A percentile compares a stretch with the other conserved stretches of the same genome.
phyloP scores from a whole-genome alignment of 1,140 invertebrate species.

The Drosophila kanapiae region DNA sequence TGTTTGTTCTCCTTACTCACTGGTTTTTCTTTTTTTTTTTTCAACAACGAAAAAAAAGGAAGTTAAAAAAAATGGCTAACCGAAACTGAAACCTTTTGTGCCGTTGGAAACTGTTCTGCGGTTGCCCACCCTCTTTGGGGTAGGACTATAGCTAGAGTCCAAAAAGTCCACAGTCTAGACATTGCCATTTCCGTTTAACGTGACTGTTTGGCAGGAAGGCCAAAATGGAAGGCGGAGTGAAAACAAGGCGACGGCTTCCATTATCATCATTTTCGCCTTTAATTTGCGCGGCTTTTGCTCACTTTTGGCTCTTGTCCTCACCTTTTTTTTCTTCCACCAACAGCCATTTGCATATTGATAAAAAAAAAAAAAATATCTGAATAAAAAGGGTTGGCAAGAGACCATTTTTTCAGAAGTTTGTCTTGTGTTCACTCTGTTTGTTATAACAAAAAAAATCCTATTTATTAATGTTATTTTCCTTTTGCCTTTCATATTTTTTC shows the following conservation, averaged over 20 bases:
- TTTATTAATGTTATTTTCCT: slow-evolving; percentile 38
- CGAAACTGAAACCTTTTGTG: slow-evolving; percentile 68
- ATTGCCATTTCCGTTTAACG: slow-evolving; percentile 82
- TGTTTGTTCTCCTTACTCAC: slow-evolving; percentile 9
- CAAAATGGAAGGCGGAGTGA: slow-evolving; percentile 18
- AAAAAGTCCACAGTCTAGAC: slow-evolving; percentile 75
- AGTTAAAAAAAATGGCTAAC: slow-evolving; percentile 34
- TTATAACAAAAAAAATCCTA: slow-evolving; percentile 33
- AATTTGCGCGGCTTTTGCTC: slow-evolving; percentile 59
- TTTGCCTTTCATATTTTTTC: slow-evolving; percentile 22
- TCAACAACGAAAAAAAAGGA: slow-evolving; percentile 8
- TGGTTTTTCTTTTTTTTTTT: slow-evolving; percentile 35
- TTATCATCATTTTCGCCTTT: slow-evolving; percentile 59
- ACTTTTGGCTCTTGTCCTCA: slow-evolving; percentile 56
- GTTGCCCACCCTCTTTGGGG: slow-evolving; percentile 40
- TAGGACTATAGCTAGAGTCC: slow-evolving; percentile 30
- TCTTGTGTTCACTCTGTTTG: slow-evolving; percentile 18
- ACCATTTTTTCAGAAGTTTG: slow-evolving; percentile 9
- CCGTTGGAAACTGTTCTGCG: slow-evolving; percentile 65
- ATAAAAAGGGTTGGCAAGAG: slow-evolving; percentile 13
- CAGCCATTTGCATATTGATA: slow-evolving; percentile 64
- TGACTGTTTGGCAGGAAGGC: slow-evolving; percentile 57
- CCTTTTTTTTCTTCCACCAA: slow-evolving; percentile 24
- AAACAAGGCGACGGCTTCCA: slow-evolving; percentile 40
- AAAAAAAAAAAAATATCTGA: slow-evolving; percentile 6